Evolutionary conservation across 2,888 invertebrate genomes (phyloP), one percentile per base, ranked within the genome.

Genomic region (Tenthredo distinguenda): DNA sequence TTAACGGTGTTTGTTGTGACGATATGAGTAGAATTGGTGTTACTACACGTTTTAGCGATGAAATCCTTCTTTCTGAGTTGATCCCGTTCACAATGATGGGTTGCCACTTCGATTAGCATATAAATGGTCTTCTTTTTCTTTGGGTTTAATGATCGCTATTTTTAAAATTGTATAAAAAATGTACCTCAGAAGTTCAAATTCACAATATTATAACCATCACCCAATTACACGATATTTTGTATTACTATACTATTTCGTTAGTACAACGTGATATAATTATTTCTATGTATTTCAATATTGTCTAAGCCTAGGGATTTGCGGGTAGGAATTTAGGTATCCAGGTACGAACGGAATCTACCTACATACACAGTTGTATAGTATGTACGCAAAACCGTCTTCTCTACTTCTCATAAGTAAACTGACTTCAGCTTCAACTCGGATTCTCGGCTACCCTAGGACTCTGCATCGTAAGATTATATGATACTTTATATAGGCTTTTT

Each of bases 191-290:
- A 81, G 62, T 62, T 62, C 37, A 81, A 81, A 81, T 62, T 81
- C 26, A 81, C 10, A 62, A 81, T 81, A 81, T 62, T 58, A 58
- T 18, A 83, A 50, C 68, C 68, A 50, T 71, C 71, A 31, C 47
- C 68, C 47, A 68, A 81, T 50, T 34, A 77, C 34, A 77, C 43
- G 50, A 77, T 83, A 43, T 83, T 83, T 83, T 71, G 31, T 71
- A 83, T 68, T 83, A 34, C 65, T 68, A 71, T 65, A 62, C 40
- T 58, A 83, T 83, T 83, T 83, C 83, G 50, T 83, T 83, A 37
- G 83, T 81, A 40, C 77, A 77, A 62, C 58, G 81, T 81, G 81
- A 58, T 81, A 77, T 62, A 26, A 81, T 81, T 81, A 37, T 81
- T 81, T 81, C 81, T 58, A 81, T 62, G 58, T 62, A 81, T 62